phyloP scores from a whole-genome alignment of 2,888 invertebrate species.

The Brenthis hecate region DNA sequence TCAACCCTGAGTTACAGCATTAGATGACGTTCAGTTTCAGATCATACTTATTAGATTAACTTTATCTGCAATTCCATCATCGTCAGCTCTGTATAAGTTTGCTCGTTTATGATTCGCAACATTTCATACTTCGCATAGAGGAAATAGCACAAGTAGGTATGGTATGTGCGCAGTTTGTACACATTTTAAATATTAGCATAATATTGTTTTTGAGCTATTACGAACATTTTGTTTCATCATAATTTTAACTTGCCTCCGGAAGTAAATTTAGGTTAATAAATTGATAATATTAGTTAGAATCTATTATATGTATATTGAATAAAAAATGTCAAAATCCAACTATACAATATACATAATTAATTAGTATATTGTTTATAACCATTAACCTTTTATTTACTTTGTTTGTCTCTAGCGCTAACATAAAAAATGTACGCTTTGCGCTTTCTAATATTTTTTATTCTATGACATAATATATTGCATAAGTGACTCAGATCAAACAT shows the following conservation, averaged over 20 bases:
- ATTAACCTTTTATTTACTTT: not conserved
- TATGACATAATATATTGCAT: conserved; percentile 54
- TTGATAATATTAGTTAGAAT: too few relatives aligned
- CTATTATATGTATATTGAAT: too few relatives aligned
- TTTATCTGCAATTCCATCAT: conserved; percentile 76
- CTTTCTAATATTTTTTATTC: conserved; percentile 19
- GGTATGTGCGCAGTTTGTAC: not conserved
- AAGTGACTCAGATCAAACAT: conserved; percentile 59
- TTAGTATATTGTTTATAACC: not conserved
- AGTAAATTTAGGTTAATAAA: too few relatives aligned
- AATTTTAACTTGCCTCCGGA: too few relatives aligned
- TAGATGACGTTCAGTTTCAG: conserved; percentile 73
- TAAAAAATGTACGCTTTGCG: not conserved
- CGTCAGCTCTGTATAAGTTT: conserved; percentile 52
- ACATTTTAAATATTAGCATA: not conserved
- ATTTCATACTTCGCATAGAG: conserved; percentile 56
- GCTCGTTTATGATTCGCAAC: conserved; percentile 72
- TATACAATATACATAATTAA: not conserved
- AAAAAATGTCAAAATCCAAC: too few relatives aligned
- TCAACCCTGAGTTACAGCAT: conserved; percentile 75
- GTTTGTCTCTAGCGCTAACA: not conserved
- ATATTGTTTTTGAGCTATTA: too few relatives aligned
- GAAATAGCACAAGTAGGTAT: not conserved
- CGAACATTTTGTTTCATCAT: too few relatives aligned
- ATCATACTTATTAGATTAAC: conserved; percentile 81